Percentiles rank a stretch among this genome's conserved stretches.
Conservation (phyloP, 1,140 invertebrate species). For the Centruroides vittatus region DNA sequence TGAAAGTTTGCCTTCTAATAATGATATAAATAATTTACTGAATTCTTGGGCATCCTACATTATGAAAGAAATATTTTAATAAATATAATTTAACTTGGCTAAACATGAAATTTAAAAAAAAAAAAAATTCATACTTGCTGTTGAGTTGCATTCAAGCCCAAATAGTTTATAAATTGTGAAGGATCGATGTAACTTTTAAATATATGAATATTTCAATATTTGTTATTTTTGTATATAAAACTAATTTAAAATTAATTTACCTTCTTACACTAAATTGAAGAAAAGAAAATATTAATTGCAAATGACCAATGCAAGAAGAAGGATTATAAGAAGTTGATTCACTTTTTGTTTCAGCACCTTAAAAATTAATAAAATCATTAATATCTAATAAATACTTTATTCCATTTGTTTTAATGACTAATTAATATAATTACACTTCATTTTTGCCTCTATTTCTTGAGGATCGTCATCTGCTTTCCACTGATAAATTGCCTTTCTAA, state of each 20-base stretch:
- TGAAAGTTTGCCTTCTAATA: constrained; percentile 41
- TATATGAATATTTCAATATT: constrained; percentile 9
- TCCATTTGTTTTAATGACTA: neutral
- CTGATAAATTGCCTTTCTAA: constrained; percentile 46
- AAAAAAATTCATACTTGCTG: constrained; percentile 27
- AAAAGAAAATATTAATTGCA: constrained; percentile 51
- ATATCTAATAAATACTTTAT: neutral
- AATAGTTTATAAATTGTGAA: constrained; percentile 41
- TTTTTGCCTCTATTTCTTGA: constrained; percentile 17
- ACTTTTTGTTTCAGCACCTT: constrained; percentile 24
- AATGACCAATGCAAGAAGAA: constrained; percentile 37
- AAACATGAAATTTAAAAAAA: no score
- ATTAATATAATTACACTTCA: neutral
- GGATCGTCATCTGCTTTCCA: constrained; percentile 42
- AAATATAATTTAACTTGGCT: neutral
- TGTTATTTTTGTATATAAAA: neutral
- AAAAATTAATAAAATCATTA: neutral
- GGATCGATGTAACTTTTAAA: constrained; percentile 41
- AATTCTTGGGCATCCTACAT: constrained; percentile 58
- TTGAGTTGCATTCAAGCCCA: constrained; percentile 46
- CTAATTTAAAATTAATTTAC: constrained; percentile 13
- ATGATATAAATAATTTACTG: constrained; percentile 47
- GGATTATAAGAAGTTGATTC: constrained; percentile 30
- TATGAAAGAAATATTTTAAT: constrained; percentile 1
- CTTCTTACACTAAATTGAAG: constrained; percentile 43